These are phyloP conservation scores for Drosophila colorata DNA, from an alignment of 2,888 invertebrate genomes.

Conservation along the genomic window DNA sequence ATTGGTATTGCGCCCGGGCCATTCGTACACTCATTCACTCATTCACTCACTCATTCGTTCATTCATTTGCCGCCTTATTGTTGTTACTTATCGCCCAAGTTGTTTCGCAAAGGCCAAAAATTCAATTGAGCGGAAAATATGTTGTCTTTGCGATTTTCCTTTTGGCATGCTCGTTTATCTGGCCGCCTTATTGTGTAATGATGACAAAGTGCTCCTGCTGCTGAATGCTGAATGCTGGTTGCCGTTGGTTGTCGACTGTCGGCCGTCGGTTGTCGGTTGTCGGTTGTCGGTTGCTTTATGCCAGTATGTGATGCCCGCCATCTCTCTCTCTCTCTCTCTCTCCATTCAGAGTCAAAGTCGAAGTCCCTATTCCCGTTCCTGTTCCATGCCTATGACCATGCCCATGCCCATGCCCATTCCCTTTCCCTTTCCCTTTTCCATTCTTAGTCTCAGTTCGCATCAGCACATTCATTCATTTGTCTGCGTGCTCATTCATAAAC, in stretches of 20 bases:
- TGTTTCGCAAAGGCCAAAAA: constrained; percentile 79
- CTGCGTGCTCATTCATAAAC: constrained; percentile 72
- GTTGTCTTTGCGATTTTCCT: constrained; percentile 80
- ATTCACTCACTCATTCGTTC: constrained; percentile 32
- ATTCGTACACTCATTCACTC: constrained; percentile 18
- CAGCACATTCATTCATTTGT: constrained; percentile 72
- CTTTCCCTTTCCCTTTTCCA: constrained; percentile 20
- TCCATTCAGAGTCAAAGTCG: constrained; percentile 27
- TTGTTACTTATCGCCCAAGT: constrained; percentile 80
- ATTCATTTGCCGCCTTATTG: constrained; percentile 72
- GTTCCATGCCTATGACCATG: too few relatives aligned
- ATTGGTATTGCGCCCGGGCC: constrained; percentile 46
- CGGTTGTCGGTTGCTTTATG: constrained; percentile 26
- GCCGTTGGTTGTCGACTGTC: constrained; percentile 4
- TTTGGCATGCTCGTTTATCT: constrained; percentile 62
- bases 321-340: constrained; percentile 27
- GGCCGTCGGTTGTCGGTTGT: too few relatives aligned
- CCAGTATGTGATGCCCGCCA: constrained; percentile 44
- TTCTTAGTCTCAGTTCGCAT: constrained; percentile 44
- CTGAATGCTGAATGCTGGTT: constrained; percentile 18
- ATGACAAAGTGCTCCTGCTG: constrained; percentile 71
- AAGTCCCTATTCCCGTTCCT: constrained; percentile 2
- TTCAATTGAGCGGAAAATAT: constrained; percentile 83
- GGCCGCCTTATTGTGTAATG: constrained; percentile 75
- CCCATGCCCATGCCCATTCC: too few relatives aligned